phyloP scores from a whole-genome alignment of 2,113 vertebrate species.

The Cervus canadensis region DNA sequence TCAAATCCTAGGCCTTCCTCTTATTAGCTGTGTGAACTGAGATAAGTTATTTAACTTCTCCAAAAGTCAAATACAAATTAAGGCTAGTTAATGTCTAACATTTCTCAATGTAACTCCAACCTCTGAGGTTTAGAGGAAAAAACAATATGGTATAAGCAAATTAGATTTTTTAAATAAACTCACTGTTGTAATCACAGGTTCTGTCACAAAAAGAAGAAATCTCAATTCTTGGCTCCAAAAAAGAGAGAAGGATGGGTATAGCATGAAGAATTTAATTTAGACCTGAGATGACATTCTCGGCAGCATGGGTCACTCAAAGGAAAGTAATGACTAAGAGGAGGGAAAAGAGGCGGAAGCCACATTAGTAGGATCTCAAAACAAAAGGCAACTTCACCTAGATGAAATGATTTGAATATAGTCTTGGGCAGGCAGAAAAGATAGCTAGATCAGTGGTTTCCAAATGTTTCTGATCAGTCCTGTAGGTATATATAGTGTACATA shows the following conservation, averaged over 20 bases:
- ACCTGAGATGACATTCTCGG: not conserved
- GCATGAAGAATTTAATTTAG: not conserved
- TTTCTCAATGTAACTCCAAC: not conserved
- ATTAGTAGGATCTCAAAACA: not conserved
- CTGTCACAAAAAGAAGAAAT: not conserved
- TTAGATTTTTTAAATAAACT: not conserved
- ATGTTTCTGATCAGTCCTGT: not conserved
- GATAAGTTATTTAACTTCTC: not conserved
- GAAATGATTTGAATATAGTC: not conserved
- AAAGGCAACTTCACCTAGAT: not conserved
- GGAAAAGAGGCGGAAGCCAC: not conserved
- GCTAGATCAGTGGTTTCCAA: not conserved
- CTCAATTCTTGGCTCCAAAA: not conserved
- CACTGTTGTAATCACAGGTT: not conserved
- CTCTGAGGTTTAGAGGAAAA: not conserved
- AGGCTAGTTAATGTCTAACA: not conserved
- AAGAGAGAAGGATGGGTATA: not conserved
- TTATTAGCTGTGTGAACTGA: not conserved
- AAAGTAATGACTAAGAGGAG: not conserved
- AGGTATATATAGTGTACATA: not conserved
- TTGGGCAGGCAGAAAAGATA: not conserved
- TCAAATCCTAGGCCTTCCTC: not conserved
- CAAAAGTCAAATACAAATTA: not conserved
- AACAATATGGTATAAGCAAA: not conserved
- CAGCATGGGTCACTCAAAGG: not conserved